A percentile compares a stretch with the other conserved stretches of the same genome.
Evolutionary conservation across 1,140 invertebrate species (phyloP).

Genomic region (Trichonephila clavata): DNA sequence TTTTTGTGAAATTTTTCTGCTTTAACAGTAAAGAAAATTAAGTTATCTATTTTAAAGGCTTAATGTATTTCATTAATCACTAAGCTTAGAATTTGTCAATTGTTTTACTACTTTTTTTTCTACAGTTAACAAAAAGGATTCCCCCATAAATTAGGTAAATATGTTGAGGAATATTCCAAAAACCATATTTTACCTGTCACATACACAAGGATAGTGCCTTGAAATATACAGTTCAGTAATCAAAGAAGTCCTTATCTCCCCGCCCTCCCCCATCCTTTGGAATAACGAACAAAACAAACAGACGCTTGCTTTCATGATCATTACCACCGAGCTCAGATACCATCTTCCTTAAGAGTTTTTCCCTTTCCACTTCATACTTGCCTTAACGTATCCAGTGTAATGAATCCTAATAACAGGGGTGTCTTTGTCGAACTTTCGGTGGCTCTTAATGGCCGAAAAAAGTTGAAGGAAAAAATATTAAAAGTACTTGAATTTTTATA

Average conservation of each 20-base stretch:
- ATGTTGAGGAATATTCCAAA: too few relatives aligned
- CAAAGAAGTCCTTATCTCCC: background rate
- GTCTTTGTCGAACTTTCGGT: slow-evolving; percentile 13
- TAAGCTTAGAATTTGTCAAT: too few relatives aligned
- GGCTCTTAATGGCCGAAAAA: slow-evolving; percentile 8
- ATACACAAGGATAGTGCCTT: background rate
- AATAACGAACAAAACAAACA: slow-evolving; percentile 43
- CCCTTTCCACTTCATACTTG: background rate
- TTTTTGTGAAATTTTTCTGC: too few relatives aligned
- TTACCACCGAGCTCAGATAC: background rate
- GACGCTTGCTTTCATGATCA: slow-evolving; percentile 46
- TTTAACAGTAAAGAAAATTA: too few relatives aligned
- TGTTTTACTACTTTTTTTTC: too few relatives aligned
- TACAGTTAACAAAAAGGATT: too few relatives aligned
- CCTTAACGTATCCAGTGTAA: background rate
- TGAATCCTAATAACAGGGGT: slow-evolving; percentile 56
- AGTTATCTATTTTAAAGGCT: too few relatives aligned
- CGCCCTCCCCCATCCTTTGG: background rate
- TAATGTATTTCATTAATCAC: too few relatives aligned
- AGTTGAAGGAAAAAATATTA: background rate
- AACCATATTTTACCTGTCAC: too few relatives aligned
- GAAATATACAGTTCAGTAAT: slow-evolving; percentile 13
- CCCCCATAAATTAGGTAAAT: too few relatives aligned
- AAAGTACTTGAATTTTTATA: background rate
- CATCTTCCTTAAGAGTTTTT: slow-evolving; percentile 14